Conservation (phyloP, 2,888 invertebrate species). For the Encarsia formosa region DNA sequence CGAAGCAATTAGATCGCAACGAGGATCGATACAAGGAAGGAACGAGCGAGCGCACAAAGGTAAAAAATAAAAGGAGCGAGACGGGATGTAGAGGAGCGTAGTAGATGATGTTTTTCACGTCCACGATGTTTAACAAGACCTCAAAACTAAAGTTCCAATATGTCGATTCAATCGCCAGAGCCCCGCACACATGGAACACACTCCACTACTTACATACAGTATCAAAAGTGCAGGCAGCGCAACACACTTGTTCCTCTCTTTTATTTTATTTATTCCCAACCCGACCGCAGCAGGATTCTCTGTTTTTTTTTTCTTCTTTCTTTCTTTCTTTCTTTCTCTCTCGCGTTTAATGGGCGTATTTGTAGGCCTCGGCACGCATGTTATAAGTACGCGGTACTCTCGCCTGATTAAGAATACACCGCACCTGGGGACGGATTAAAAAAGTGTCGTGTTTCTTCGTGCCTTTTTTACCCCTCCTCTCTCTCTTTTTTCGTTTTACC, state of each 20-base stretch:
- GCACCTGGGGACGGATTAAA: slow-evolving; percentile 13
- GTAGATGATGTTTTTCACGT: too few species aligned
- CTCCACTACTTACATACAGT: too few species aligned
- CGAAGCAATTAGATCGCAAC: too few species aligned
- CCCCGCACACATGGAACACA: too few species aligned
- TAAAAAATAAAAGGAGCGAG: too few species aligned
- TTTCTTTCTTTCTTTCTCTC: background rate
- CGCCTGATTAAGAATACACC: slow-evolving; percentile 18
- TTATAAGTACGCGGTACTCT: slow-evolving; percentile 1
- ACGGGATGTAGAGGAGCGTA: too few species aligned
- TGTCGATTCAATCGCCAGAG: too few species aligned
- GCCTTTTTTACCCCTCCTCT: background rate
- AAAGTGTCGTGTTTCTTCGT: slow-evolving; percentile 16
- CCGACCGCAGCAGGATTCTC: background rate
- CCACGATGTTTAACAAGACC: too few species aligned
- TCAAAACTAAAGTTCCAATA: too few species aligned
- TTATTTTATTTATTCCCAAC: background rate
- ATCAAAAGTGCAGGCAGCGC: too few species aligned
- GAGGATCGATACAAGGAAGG: too few species aligned
- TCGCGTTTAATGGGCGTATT: slow-evolving; percentile 13
- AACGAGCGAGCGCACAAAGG: too few species aligned
- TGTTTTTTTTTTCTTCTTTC: background rate
- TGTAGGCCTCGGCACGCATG: slow-evolving; percentile 6
- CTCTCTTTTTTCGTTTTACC: background rate
- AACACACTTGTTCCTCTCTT: background rate